Evolutionary conservation across 37 sponge, comb jelly and placozoan genomes (phyloP), one percentile per base, ranked within the genome.

Genomic region (Haliclona indistincta): DNA sequence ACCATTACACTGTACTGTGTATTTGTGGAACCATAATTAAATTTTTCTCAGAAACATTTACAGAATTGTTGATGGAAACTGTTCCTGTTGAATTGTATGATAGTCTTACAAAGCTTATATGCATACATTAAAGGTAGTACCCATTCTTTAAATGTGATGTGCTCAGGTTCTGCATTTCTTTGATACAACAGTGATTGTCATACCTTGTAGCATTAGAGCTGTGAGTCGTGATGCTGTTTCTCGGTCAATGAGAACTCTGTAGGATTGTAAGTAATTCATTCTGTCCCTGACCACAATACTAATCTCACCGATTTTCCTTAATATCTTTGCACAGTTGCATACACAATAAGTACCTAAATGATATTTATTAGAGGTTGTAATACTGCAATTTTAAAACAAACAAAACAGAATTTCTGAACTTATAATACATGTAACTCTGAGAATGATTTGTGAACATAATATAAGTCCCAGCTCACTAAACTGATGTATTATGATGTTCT

Each of bases 291-390:
- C 6, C 23, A 55, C 28, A 60, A 60, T 60, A 17, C 32, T 22
- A 60, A 60, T 34, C 62, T 10, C 5, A 60, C 62, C 77, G 44
- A 76, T 81, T 85, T 36, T 66, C 70, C 32, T 76, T 74, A 49
- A 90, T 81, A 78, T 90, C 91, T 29, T 85, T 56, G 43, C 85
- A 85, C 32, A 90, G 62, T 67, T 90, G 91, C 6, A 85, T 69
- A 39, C 81, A 77, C 47, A 71, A 85, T 26, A 84, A 67, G 51
- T 72, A 85, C 67, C 91, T 90, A 54, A 2, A 34, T 33, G n/a
- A n/a, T n/a, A n/a, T n/a, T n/a, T n/a, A n/a, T n/a, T n/a, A n/a
- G n/a, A n/a, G n/a, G n/a, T n/a, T n/a, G n/a, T n/a, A n/a, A n/a
- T n/a, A n/a, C n/a, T n/a, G n/a, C n/a, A n/a, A n/a, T n/a, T n/a